phyloP scores from a whole-genome alignment of 2,797 vertebrate genomes.

The Ptychadena robeensis region DNA sequence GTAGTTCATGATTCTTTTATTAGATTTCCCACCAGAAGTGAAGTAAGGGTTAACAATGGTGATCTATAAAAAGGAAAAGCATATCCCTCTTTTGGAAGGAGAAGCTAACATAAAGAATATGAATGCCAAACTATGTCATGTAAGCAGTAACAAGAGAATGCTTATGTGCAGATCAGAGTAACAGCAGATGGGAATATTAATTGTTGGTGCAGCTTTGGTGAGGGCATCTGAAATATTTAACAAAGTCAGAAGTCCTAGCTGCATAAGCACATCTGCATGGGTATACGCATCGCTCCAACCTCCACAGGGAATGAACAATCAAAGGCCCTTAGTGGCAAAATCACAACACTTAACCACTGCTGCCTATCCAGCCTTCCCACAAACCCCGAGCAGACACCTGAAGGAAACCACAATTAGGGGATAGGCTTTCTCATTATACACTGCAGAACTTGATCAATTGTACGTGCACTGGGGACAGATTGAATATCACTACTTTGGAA shows the following conservation, averaged over 20 bases:
- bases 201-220: constrained; percentile 11
- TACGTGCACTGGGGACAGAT: constrained; percentile 31
- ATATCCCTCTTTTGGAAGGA: background rate
- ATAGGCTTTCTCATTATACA: constrained; percentile 48
- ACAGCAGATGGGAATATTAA: constrained; percentile 24
- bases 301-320: constrained; percentile 42
- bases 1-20: background rate
- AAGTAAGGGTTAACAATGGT: background rate
- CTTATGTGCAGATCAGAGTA: constrained; percentile 28
- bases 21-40: background rate
- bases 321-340: constrained; percentile 48
- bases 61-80: background rate
- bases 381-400: constrained; percentile 44
- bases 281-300: constrained; percentile 8
- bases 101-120: constrained; percentile 31
- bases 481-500: constrained; percentile 37
- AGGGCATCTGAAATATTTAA: constrained; percentile 38
- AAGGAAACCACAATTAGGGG: constrained; percentile 54
- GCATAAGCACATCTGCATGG: constrained; percentile 25
- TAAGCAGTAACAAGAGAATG: constrained; percentile 17
- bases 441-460: constrained; percentile 41
- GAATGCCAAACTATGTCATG: constrained; percentile 35
- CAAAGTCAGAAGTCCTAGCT: constrained; percentile 5
- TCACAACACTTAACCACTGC: constrained; percentile 37
- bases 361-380: constrained; percentile 40